A percentile compares a stretch with the other conserved stretches of the same genome.
Conservation (phyloP, 2,888 invertebrate species). For the Tetramorium bicarinatum region DNA sequence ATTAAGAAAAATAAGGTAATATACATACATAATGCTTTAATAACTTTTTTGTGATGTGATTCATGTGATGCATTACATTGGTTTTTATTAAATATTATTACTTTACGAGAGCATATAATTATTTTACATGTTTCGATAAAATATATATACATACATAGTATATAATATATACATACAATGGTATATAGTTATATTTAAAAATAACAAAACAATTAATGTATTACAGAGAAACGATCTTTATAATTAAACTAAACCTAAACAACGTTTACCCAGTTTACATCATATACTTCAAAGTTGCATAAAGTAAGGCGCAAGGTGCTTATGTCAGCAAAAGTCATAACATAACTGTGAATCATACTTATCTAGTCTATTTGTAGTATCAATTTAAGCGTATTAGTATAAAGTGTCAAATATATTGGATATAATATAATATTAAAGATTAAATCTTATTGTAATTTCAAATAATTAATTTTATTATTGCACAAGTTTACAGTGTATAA, state of each 20-base stretch:
- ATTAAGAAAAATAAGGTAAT: background rate
- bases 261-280: slow-evolving; percentile 12
- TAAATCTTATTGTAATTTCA: background rate
- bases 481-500: background rate
- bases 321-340: background rate
- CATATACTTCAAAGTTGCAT: background rate
- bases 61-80: background rate
- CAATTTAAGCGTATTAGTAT: background rate
- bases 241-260: background rate
- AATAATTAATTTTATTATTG: background rate
- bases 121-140: background rate
- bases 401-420: background rate
- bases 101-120: background rate
- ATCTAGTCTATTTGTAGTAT: background rate
- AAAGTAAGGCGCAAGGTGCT: background rate
- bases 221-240: background rate
- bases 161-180: background rate
- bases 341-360: background rate
- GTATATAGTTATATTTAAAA: background rate
- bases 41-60: background rate
- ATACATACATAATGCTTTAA: background rate
- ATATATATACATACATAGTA: background rate
- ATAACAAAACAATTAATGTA: background rate
- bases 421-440: background rate
- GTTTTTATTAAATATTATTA: background rate